Evolutionary conservation across 2,888 invertebrate species (phyloP).

Genomic region (Drosophila pseudotakahashii): DNA sequence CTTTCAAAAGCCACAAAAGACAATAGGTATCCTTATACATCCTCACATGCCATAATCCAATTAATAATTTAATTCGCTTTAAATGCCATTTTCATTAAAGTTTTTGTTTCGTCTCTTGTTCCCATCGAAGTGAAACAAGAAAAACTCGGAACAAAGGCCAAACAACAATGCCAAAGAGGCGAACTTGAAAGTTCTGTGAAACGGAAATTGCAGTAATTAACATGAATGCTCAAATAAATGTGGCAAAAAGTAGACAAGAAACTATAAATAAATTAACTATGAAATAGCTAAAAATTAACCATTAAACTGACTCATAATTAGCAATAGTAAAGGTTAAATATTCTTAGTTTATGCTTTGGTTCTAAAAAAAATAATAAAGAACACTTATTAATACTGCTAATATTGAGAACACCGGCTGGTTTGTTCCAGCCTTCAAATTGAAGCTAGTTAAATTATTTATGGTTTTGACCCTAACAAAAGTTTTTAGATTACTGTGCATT

Average conservation of each 20-base stretch:
- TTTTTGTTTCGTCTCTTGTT: background rate
- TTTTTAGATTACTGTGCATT: background rate
- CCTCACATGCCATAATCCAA: constrained; percentile 24
- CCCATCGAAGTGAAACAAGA: constrained; percentile 30
- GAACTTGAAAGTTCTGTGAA: constrained; percentile 43
- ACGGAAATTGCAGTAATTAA: constrained; percentile 63
- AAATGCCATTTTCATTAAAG: constrained; percentile 24
- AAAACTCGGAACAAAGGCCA: constrained; percentile 35
- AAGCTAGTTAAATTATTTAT: constrained; percentile 8
- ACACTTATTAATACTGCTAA: constrained; percentile 28
- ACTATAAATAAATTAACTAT: constrained; percentile 18
- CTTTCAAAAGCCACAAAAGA: constrained; percentile 14
- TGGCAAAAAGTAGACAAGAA: constrained; percentile 27
- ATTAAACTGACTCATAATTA: constrained; percentile 38
- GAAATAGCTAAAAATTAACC: constrained; percentile 13
- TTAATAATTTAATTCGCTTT: constrained; percentile 36
- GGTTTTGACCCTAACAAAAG: constrained; percentile 2
- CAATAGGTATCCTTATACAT: constrained; percentile 6
- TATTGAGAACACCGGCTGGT: constrained; percentile 25
- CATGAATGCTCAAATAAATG: constrained; percentile 46
- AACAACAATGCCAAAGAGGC: constrained; percentile 28
- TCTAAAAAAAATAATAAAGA: too few relatives aligned
- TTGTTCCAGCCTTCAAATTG: constrained; percentile 29
- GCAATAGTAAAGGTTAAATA: constrained; percentile 29
- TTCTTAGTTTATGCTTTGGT: too few relatives aligned